Evolutionary conservation across 2,113 vertebrate species (phyloP), one percentile per base, ranked within the genome.

Genomic region (Spilogale gracilis): DNA sequence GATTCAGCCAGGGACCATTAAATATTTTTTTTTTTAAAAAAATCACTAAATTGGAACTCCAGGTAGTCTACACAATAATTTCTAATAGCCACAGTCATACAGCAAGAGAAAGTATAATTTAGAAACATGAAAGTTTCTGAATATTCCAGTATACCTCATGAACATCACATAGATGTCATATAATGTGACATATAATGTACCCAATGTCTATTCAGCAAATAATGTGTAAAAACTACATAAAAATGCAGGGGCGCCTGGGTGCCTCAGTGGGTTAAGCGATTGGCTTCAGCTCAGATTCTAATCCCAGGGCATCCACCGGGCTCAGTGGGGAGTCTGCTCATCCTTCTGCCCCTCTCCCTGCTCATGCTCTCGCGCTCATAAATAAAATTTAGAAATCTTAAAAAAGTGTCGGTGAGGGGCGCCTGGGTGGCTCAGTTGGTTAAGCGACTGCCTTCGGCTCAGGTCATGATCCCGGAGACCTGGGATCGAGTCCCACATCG

Each of bases 51-150:
- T 14, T 52, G 27, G 73, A 56, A 85, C 52, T 71, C 89, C 45
- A 67, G 27, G 32, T 9, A 86, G n/a, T 23, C 18, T 76, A 82
- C 2, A 89, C 27, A 88, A 27, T 78, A 52, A 94, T 88, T 94
- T 91, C 76, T 76, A 80, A 96, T 6, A 82, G 20, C 32, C 32
- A 94, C 0, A 50, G 92, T 48, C 80, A 94, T 56, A 60, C 30
- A 81, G 5, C 65, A 83, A 63, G 20, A 98, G 38, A 89, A 82
- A 89, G 21, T 43, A 21, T 23, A 78, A 81, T 65, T 43, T 60
- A 82, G 12, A 96, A 86, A n/a, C 14, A 88, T 88, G 43, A 65
- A 69, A 82, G 45, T 38, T 48, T 91, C 65, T 86, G 2, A 94
- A 18, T 86, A 92, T 86, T 20, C 10, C 50, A 73, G 14, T 54